Evolutionary conservation across 2,888 invertebrate species (phyloP), one percentile per base, ranked within the genome.

Genomic region (Standfussiana lucernea): DNA sequence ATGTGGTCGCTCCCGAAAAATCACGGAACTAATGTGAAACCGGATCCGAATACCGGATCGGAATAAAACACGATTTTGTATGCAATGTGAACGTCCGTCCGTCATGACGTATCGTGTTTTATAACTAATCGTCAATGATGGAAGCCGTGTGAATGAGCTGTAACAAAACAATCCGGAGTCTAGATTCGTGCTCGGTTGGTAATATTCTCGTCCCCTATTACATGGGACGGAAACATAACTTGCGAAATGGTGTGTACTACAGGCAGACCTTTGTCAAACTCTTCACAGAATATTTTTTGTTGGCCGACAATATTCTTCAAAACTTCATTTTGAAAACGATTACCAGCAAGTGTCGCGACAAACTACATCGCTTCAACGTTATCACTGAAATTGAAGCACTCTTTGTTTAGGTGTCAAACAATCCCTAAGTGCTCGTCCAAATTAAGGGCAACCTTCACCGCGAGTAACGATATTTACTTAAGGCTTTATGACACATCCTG

Each of bases 371-470:
- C 61, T 13, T 24, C 7, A n/a, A n/a, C 21, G 40, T 64, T 64
- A 42, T 79, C 79, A 64, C 62, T 50, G 4, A 82, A 56, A 79
- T 68, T 82, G 68, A 64, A 64, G 40, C 37, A 62, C 67, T 77
- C 82, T 68, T 64, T 79, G 79, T 64, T 82, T 79, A 28, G 40
- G 11, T 21, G 40, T 56, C 77, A 79, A 79, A 79, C 79, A 79
- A 32, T 6, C 40, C 47, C 21, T 79, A 79, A 82, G 79, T 79
- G 61, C 53, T 47, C 28, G 40, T 47, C 83, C 68, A 77, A 79
- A 79, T 79, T 79, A 79, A 35, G 65, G 79, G 24, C 83, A 53
- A n/a, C 83, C 79, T 79, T 79, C 47, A 32, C 40, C 45, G n/a
- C 24, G 24, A 64, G 47, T 65, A 82, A 65, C 40, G 82, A 79